Base-by-base conservation (phyloP, 2,888 invertebrate genomes). In the Clanis bilineata region DNA sequence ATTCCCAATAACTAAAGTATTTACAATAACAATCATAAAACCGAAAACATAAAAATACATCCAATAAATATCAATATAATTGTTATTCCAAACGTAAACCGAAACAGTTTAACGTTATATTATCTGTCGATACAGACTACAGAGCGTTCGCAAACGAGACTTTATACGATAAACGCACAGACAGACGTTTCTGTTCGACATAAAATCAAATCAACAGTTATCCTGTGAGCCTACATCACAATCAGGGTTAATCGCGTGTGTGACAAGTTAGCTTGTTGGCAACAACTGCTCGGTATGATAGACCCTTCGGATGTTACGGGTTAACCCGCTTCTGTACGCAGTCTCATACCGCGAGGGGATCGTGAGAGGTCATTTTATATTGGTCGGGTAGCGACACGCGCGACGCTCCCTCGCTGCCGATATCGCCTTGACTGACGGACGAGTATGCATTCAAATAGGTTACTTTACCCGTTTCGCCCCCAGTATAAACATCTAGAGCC, bases 381-480 rank as follows among this genome's bases (percentile, higher is more conserved):
- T 82, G 83, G 90, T 45, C 69, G 78, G 70, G 70, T 66, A 71
- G 78, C 72, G 81, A 80, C 86, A 84, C 86, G 83, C 82, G 79
- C 83, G 77, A 73, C 81, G 84, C 82, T 78, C 82, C 73, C 82
- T 78, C 86, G 77, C 84, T 71, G 75, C 82, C 85, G 90, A 94
- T 93, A 93, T 92, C 93, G 93, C 91, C 93, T 91, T 94, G 94
- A 94, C 93, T 94, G 94, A 94, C 94, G 93, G 94, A 94, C 94
- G 93, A 93, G 94, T 93, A 94, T 94, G 94, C 94, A 94, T 94
- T 94, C 94, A 94, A 94, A 94, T 94, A 88, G 94, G 93, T 94
- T 94, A 94, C 93, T 94, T 94, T 94, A 92, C 90, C 86, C 90
- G 80, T 60, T 63, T 65, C 76, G 79, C 83, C 76, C 77, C 80